phyloP scores from a whole-genome alignment of 2,888 invertebrate species.

The Drosophila kokeensis region DNA sequence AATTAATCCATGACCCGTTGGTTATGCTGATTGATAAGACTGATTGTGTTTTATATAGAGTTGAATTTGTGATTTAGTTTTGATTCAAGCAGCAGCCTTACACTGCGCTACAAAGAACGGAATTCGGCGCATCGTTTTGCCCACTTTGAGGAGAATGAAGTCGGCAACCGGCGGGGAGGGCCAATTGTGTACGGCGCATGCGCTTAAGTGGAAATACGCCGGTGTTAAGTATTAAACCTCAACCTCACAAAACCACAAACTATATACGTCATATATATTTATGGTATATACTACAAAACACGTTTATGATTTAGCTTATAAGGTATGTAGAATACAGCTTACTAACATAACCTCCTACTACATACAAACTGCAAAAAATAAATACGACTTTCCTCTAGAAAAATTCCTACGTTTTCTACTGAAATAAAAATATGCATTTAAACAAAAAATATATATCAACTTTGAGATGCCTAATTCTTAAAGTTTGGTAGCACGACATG shows the following conservation, averaged over 20 bases:
- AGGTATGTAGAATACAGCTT: slow-evolving; percentile 71
- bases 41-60: slow-evolving; percentile 9
- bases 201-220: slow-evolving; percentile 43
- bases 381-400: slow-evolving; percentile 69
- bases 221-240: slow-evolving; percentile 63
- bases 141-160: slow-evolving; percentile 1
- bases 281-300: slow-evolving; percentile 28
- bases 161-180: neutral
- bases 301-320: slow-evolving; percentile 63
- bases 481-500: slow-evolving; percentile 77
- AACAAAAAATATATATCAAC: slow-evolving; percentile 51
- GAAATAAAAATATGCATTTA: slow-evolving; percentile 75
- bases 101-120: slow-evolving; percentile 11
- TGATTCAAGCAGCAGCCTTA: slow-evolving; percentile 9
- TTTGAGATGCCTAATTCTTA: slow-evolving; percentile 78
- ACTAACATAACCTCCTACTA: slow-evolving; percentile 41
- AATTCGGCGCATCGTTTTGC: neutral
- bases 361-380: slow-evolving; percentile 45
- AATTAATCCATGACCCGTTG: neutral
- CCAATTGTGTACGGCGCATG: slow-evolving; percentile 49
- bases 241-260: slow-evolving; percentile 30
- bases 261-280: slow-evolving; percentile 20
- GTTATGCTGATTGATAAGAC: slow-evolving; percentile 10
- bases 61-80: slow-evolving; percentile 35
- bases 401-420: slow-evolving; percentile 74